phyloP scores from a whole-genome alignment of 2,113 vertebrate genomes.

The Octodon degus region DNA sequence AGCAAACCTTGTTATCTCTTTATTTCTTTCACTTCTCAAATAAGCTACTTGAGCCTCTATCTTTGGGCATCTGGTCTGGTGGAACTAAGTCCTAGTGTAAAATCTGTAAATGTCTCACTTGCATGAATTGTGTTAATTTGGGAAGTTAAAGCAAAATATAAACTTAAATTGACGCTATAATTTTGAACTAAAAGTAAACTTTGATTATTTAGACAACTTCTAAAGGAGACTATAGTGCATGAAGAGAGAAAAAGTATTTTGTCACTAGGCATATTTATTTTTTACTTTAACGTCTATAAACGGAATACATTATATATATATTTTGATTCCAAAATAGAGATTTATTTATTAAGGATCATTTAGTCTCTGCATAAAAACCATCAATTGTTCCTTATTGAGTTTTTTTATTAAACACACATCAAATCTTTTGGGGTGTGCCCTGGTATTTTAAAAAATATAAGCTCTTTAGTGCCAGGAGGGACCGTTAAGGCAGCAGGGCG shows the following conservation, averaged over 20 bases:
- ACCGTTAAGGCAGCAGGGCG: constrained; percentile 76
- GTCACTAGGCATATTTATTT: background rate
- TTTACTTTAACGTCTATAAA: background rate
- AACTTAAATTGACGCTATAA: background rate
- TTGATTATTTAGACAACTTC: background rate
- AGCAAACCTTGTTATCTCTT: background rate
- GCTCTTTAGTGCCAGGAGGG: constrained; percentile 55
- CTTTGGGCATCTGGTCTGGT: background rate
- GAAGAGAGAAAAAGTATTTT: background rate
- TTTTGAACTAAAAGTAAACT: background rate
- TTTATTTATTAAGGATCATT: constrained; percentile 79
- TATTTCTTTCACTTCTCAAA: background rate
- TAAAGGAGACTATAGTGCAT: background rate
- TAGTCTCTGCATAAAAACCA: constrained; percentile 78
- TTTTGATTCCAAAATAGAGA: constrained; percentile 81
- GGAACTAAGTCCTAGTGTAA: background rate
- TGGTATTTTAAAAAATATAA: constrained; percentile 59
- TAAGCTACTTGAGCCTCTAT: background rate
- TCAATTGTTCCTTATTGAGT: constrained; percentile 69
- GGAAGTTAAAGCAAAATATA: background rate
- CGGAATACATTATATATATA: background rate
- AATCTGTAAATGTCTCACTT: background rate
- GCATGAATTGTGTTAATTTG: background rate
- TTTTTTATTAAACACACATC: constrained; percentile 46
- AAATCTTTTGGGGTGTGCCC: constrained; percentile 58